Evolutionary conservation across 2,797 vertebrate genomes (phyloP).

Genomic region (Ctenopoma multispine): DNA sequence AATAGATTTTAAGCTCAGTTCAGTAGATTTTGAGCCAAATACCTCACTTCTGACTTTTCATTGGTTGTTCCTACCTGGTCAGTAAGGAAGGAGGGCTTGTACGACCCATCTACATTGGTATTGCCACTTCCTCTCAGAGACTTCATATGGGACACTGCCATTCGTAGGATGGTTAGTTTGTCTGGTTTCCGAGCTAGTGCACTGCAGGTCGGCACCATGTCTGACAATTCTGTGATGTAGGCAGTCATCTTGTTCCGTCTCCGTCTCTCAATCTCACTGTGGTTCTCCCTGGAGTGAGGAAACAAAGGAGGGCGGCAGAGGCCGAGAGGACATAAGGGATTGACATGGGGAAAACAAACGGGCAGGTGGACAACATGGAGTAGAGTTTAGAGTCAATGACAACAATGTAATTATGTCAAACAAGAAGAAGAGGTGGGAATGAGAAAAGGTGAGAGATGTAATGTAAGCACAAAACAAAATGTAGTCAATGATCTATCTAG

Average conservation of each 20-base stretch:
- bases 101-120: slow-evolving; percentile 91
- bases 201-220: slow-evolving; percentile 98
- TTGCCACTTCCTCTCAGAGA: slow-evolving; percentile 92
- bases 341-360: slow-evolving; percentile 60
- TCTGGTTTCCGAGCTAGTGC: slow-evolving; percentile 98
- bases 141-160: slow-evolving; percentile 99
- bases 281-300: slow-evolving; percentile 92
- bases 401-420: slow-evolving; percentile 57
- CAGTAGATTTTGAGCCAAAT: no score
- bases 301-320: slow-evolving; percentile 55
- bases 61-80: slow-evolving; percentile 88
- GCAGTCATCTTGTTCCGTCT: slow-evolving; percentile 98
- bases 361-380: slow-evolving; percentile 73
- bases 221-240: slow-evolving; percentile 97
- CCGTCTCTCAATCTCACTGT: slow-evolving; percentile 97
- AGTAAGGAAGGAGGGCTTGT: slow-evolving; percentile 96
- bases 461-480: slow-evolving; percentile 61
- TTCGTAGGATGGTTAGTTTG: slow-evolving; percentile 97
- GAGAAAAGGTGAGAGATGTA: slow-evolving; percentile 52
- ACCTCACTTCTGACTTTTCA: background rate
- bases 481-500: slow-evolving; percentile 37
- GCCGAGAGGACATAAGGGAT: slow-evolving; percentile 59
- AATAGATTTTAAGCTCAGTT: no score
- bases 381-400: slow-evolving; percentile 72
- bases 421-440: slow-evolving; percentile 42